Percentiles rank a stretch among this genome's conserved stretches.
Evolutionary conservation across 2,888 invertebrate genomes (phyloP).

Genomic region (Opisthograptis luteolata): DNA sequence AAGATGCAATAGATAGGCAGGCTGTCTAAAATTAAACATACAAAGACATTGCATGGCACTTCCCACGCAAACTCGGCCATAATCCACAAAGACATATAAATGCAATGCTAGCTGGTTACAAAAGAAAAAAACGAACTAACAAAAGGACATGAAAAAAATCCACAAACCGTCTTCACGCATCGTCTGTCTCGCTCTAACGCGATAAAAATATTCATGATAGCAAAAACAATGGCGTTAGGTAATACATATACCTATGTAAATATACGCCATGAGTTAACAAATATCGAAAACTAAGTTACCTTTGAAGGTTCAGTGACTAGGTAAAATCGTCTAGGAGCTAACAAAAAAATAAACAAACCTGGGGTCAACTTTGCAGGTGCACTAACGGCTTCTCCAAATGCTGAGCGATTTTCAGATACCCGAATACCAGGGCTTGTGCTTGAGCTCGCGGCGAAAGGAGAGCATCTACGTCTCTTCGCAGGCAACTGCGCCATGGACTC

Average conservation of each 20-base stretch:
- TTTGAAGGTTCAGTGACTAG: background rate
- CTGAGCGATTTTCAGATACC: slow-evolving; percentile 86
- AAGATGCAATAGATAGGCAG: background rate
- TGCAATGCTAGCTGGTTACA: slow-evolving; percentile 26
- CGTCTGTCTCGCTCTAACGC: slow-evolving; percentile 69
- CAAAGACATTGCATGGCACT: background rate
- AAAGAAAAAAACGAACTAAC: slow-evolving; percentile 47
- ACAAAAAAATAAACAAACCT: slow-evolving; percentile 87
- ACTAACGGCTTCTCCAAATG: slow-evolving; percentile 92
- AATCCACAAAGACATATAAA: slow-evolving; percentile 33
- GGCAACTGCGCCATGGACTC: slow-evolving; percentile 95
- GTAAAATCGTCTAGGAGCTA: background rate
- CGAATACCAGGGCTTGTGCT: slow-evolving; percentile 81
- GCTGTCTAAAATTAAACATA: background rate
- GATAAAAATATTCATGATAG: slow-evolving; percentile 77
- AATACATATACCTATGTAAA: slow-evolving; percentile 46
- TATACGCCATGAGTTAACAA: slow-evolving; percentile 9
- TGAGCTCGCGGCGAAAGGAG: slow-evolving; percentile 90
- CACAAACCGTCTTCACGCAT: slow-evolving; percentile 69
- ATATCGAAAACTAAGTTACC: background rate
- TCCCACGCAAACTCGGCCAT: slow-evolving; percentile 13
- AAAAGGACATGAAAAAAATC: slow-evolving; percentile 63
- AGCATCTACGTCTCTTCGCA: slow-evolving; percentile 95
- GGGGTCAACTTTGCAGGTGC: slow-evolving; percentile 91
- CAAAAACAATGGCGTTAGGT: slow-evolving; percentile 71